Percentiles rank a stretch among this genome's conserved stretches.
Evolutionary conservation across 1,140 invertebrate genomes (phyloP).

Genomic region (Neodiprion virginianus): DNA sequence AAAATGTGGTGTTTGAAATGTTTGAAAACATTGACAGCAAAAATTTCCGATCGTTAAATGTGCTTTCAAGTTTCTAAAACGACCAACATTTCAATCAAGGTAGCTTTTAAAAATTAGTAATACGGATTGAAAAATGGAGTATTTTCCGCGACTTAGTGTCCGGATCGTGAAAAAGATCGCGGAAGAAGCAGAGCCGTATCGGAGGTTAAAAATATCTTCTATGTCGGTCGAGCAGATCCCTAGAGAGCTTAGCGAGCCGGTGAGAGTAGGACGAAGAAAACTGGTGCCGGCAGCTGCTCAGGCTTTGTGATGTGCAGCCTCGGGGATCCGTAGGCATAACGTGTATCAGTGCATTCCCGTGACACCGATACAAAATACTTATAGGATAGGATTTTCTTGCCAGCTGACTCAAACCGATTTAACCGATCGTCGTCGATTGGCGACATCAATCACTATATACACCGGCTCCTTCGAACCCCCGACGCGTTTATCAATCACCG

Average conservation of each 20-base stretch:
- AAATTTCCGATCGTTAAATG: no score
- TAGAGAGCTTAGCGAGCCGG: neutral
- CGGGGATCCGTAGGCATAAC: neutral
- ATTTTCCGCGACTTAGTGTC: no score
- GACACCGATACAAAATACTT: neutral
- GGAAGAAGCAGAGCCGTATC: no score
- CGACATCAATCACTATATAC: constrained; percentile 51
- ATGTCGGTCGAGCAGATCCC: neutral
- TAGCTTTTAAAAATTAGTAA: no score
- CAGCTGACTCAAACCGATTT: neutral
- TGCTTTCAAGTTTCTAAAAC: no score
- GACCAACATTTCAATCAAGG: no score
- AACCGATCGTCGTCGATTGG: constrained; percentile 56
- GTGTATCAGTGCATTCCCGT: no score
- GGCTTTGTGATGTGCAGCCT: neutral
- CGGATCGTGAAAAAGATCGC: no score
- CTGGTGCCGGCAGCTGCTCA: neutral
- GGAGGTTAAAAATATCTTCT: neutral
- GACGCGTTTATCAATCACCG: constrained; percentile 56
- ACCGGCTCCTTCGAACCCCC: constrained; percentile 40
- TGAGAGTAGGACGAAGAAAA: neutral
- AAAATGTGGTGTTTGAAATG: no score
- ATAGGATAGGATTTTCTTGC: neutral
- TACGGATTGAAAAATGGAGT: no score
- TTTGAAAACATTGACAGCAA: no score